Evolutionary conservation across 1,140 invertebrate genomes (phyloP), one percentile per base, ranked within the genome.

Genomic region (Ceratina calcarata): DNA sequence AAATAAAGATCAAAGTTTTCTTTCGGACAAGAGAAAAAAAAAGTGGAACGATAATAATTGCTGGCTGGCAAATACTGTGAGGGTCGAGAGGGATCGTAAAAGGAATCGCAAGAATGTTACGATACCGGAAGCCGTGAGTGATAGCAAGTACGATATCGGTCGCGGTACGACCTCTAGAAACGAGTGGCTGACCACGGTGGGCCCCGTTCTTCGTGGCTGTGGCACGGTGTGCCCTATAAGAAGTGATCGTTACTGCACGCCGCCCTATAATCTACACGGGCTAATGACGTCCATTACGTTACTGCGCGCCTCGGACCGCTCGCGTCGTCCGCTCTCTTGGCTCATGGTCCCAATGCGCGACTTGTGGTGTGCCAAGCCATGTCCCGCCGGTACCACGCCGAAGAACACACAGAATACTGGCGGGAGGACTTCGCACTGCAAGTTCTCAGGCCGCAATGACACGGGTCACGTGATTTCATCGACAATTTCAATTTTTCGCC

Each of bases 241-340:
- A 93, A 93, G 89, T 91, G 92, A 93, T 93, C 91, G 92, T 93
- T 93, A 93, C 91, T 90, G 90, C 91, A 89, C 84, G 91, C 92
- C 92, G 92, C 92, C 91, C 92, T 93, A 93, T 93, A 93, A 93
- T 93, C 92, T 93, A 92, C 91, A 90, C 91, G 87, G 89, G 89
- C 91, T 93, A 93, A 93, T 93, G 91, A 93, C 92, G 92, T 93
- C 92, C 91, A 93, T 93, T 93, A 93, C 90, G 89, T 91, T 92
- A 91, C 90, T 82, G 89, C 87, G 86, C 89, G 83, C 62, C 73
- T 87, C 73, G 82, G 78, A 81, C 81, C 80, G 84, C 88, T 90
- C 87, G 88, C 83, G 85, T 85, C 87, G 86, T 87, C 83, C 88
- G 82, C 83, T 89, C 85, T 82, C 88, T 91, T 89, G 86, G 90